Conservation (phyloP, 92 coral and sea anemone species). For the Pocillopora meandrina region DNA sequence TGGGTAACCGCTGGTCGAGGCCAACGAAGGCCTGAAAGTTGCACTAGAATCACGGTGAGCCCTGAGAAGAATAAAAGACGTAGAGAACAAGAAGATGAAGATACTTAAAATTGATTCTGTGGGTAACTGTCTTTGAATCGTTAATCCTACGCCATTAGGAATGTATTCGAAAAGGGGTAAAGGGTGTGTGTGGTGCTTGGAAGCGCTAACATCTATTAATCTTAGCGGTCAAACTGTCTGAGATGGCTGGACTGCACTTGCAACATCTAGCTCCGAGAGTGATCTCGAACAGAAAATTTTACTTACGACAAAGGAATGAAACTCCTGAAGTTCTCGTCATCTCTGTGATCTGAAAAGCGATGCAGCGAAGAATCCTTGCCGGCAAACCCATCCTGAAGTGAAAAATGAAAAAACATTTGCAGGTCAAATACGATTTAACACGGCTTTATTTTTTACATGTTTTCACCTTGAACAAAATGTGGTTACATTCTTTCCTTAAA, state of each 20-base stretch:
- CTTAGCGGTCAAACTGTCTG: no score
- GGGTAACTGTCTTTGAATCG: no score
- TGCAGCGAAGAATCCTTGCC: slow-evolving; percentile 36
- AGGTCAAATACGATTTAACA: neutral
- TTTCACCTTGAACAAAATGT: no score
- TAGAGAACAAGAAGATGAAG: neutral
- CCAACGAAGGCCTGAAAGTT: slow-evolving; percentile 78
- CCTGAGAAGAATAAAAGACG: slow-evolving; percentile 22
- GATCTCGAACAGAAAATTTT: no score
- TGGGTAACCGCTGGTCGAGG: slow-evolving; percentile 66
- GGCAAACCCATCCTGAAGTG: slow-evolving; percentile 49
- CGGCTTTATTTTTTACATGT: no score
- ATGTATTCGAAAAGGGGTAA: no score
- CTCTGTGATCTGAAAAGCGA: slow-evolving; percentile 52
- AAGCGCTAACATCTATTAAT: no score
- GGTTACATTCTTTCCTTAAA: no score
- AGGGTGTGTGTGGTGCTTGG: neutral
- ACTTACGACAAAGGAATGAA: slow-evolving; percentile 96
- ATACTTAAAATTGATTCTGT: no score
- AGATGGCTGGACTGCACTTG: no score
- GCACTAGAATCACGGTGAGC: slow-evolving; percentile 87
- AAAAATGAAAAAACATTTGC: neutral
- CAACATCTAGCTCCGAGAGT: no score
- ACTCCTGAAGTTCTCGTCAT: slow-evolving; percentile 83
- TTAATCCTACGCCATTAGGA: no score